Base-by-base conservation (phyloP, 2,113 vertebrate species). In the Ictalurus furcatus region DNA sequence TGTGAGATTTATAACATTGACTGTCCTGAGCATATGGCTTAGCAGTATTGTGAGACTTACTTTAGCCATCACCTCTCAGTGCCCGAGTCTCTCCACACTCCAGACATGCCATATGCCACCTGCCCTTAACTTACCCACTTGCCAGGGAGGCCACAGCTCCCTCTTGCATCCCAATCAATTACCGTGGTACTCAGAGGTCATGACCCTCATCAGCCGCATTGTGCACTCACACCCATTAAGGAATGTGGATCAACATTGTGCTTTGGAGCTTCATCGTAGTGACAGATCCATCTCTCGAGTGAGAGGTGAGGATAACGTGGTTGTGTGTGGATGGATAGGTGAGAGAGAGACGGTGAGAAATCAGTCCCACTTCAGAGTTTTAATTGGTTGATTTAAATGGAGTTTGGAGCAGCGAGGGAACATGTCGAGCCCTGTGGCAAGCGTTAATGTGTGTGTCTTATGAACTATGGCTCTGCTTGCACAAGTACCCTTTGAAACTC, bases 321-420 rank as follows among this genome's bases (percentile, higher is more conserved):
- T 89, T 86, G 88, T 76, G 86, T 34, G n/a, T 69, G 87, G 87
- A 90, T 85, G 81, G 86, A 82, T 23, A 54, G 40, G 34, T 63
- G 80, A 76, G 44, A 48, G 28, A 52, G 34, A 82, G 87, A 83
- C 28, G 17, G 73, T 74, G 71, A 79, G 89, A 92, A 91, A 90
- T 89, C 90, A 88, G 86, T 88, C 88, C 83, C 85, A 84, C 84
- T 90, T 88, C 86, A 63, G 34, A 85, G 71, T 90, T 91, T 91
- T 91, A 88, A 91, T 89, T 61, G 89, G 34, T 90, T 88, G 89
- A 88, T 91, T 91, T 89, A 74, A 87, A 88, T 87, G 54, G 87
- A 84, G 87, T 87, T 87, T 80, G 82, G 28, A 52, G 63, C 73
- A 61, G n/a, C 83, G 76, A n/a, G 17, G 59, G 76, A 87, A 84